Percentiles rank a stretch among this genome's conserved stretches.
Evolutionary conservation across 2,797 vertebrate species (phyloP).

Genomic region (Sebastolobus altivelis): DNA sequence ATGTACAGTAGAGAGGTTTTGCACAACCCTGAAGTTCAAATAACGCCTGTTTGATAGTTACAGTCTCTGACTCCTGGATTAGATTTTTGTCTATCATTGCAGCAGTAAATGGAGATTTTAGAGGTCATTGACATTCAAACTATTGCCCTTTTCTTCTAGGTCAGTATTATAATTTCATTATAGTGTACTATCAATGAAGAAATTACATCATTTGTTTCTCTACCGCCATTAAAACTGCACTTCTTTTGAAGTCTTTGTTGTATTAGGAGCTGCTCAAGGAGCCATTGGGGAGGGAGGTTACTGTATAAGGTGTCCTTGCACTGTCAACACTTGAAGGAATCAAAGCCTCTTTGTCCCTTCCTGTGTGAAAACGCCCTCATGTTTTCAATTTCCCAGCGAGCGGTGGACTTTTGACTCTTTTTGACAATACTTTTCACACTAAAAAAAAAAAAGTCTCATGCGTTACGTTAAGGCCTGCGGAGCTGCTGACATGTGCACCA

Average conservation of each 20-base stretch:
- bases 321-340: conserved; percentile 78
- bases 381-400: conserved; percentile 70
- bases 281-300: conserved; percentile 63
- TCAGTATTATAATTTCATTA: conserved; percentile 49
- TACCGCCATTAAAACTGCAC: conserved; percentile 52
- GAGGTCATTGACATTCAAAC: conserved; percentile 44
- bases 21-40: conserved; percentile 51
- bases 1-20: conserved; percentile 56
- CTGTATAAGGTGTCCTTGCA: conserved; percentile 74
- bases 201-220: conserved; percentile 59
- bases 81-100: conserved; percentile 56
- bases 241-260: conserved; percentile 57
- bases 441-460: conserved; percentile 38
- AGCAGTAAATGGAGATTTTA: conserved; percentile 54
- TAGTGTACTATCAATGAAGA: conserved; percentile 15
- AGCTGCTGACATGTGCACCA: conserved; percentile 62
- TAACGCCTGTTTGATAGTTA: conserved; percentile 47
- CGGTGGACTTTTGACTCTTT: conserved; percentile 73
- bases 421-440: conserved; percentile 56
- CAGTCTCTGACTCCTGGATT: conserved; percentile 64
- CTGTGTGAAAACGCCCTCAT: conserved; percentile 67
- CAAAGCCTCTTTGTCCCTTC: conserved; percentile 68
- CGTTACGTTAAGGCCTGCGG: conserved; percentile 46
- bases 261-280: conserved; percentile 64
- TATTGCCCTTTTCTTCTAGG: conserved; percentile 37